Conservation (phyloP, 2,797 vertebrate species). For the Lepus oiostolus region DNA sequence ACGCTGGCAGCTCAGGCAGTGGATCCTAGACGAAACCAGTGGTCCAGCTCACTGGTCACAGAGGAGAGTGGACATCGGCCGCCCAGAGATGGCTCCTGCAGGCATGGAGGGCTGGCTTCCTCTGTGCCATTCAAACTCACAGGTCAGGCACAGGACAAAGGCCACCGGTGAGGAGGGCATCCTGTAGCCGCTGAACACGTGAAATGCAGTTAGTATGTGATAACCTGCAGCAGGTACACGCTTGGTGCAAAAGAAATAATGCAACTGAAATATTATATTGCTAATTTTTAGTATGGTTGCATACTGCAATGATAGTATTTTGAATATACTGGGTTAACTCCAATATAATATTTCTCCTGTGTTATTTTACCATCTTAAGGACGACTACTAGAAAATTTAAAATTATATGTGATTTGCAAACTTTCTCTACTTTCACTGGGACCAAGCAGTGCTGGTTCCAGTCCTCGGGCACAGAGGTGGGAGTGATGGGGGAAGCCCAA, state of each 20-base stretch:
- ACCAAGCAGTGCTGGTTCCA: not conserved
- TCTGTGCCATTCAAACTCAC: not conserved
- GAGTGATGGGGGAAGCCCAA: not conserved
- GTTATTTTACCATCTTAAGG: slow-evolving; percentile 29
- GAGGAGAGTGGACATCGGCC: too few species aligned
- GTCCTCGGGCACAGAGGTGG: not conserved
- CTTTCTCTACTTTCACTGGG: not conserved
- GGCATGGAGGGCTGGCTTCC: not conserved
- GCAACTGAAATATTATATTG: not conserved
- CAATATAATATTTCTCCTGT: not conserved
- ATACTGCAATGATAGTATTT: slow-evolving; percentile 16
- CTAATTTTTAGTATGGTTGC: not conserved
- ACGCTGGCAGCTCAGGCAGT: not conserved
- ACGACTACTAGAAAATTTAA: not conserved
- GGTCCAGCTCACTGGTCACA: not conserved
- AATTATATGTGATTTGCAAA: not conserved
- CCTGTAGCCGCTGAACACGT: not conserved
- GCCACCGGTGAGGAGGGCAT: rapidly evolving
- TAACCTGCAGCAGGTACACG: not conserved
- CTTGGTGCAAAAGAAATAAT: not conserved
- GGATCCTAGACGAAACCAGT: not conserved
- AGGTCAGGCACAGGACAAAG: not conserved
- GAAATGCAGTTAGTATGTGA: not conserved
- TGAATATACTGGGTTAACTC: slow-evolving; percentile 33
- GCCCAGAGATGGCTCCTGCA: not conserved